Percentiles rank a stretch among this genome's conserved stretches.
These are phyloP conservation scores for Copidosoma floridanum DNA, from an alignment of 1,140 invertebrate genomes.

Conservation along the genomic window DNA sequence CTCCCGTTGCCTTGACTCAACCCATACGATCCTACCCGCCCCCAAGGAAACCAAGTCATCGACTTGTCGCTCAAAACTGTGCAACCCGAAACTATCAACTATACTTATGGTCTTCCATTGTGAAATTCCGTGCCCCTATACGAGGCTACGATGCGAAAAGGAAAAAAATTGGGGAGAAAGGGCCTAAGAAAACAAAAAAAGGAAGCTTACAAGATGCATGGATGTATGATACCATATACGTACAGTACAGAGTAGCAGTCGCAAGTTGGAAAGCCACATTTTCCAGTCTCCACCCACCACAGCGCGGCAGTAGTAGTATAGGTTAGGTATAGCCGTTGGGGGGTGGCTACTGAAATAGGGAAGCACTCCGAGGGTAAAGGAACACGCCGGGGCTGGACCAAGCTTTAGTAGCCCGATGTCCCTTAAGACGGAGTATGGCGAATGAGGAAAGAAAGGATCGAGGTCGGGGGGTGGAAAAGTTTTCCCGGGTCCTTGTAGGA, in stretches of 20 bases:
- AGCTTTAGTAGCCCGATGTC: not conserved
- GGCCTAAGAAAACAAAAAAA: slow-evolving; percentile 17
- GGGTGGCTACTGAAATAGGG: slow-evolving; percentile 18
- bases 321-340: too few relatives aligned
- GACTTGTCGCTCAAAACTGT: too few relatives aligned
- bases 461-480: slow-evolving; percentile 6
- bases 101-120: too few relatives aligned
- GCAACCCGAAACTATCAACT: too few relatives aligned
- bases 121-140: too few relatives aligned
- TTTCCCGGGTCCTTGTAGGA: slow-evolving; percentile 20
- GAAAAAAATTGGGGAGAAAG: too few relatives aligned
- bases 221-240: slow-evolving; percentile 43
- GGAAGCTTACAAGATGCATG: slow-evolving; percentile 41
- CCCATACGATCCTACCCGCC: too few relatives aligned
- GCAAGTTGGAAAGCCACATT: slow-evolving; percentile 38
- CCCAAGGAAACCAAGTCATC: too few relatives aligned
- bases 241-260: too few relatives aligned
- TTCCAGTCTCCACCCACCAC: not conserved
- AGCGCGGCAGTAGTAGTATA: not conserved
- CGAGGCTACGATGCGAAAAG: too few relatives aligned
- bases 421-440: not conserved
- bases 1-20: too few relatives aligned
- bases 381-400: not conserved
- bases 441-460: not conserved
- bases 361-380: slow-evolving; percentile 26